Evolutionary conservation across 2,113 vertebrate species (phyloP).

Genomic region (Trichomycterus rosablanca): DNA sequence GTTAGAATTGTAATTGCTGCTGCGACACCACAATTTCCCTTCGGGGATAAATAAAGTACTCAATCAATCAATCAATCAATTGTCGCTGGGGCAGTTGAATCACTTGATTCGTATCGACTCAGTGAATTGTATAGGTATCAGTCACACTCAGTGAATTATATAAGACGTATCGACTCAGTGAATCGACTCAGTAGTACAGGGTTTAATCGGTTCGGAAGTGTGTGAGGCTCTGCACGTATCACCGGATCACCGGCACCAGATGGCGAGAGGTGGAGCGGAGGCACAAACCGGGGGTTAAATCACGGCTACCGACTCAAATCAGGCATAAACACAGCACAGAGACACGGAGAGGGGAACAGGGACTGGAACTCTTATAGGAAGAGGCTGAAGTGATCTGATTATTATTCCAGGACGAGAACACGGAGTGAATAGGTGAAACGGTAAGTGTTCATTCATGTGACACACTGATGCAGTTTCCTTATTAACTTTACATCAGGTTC

Average conservation of each 20-base stretch:
- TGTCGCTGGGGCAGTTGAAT: too few species aligned
- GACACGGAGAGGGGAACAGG: neutral
- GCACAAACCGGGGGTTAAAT: conserved; percentile 15
- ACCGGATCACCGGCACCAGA: conserved; percentile 40
- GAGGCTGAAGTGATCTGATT: neutral
- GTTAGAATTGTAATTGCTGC: too few species aligned
- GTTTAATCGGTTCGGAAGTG: conserved; percentile 3
- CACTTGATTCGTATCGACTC: too few species aligned
- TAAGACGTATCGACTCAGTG: too few species aligned
- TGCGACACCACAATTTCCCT: too few species aligned
- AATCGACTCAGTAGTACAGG: conserved; percentile 10
- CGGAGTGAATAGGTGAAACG: neutral
- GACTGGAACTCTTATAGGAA: neutral
- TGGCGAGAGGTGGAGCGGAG: conserved; percentile 30
- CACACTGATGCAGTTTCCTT: neutral
- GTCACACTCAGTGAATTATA: too few species aligned
- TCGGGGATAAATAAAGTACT: too few species aligned
- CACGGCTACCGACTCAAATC: conserved; percentile 14
- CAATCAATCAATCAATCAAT: too few species aligned
- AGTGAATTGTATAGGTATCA: too few species aligned
- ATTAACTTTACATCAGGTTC: too few species aligned
- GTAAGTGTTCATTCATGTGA: conserved; percentile 19
- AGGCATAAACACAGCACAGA: conserved; percentile 2
- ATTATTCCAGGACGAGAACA: neutral
- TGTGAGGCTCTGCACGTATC: conserved; percentile 73